Evolutionary conservation across 2,888 invertebrate genomes (phyloP).

Genomic region (Euclidia mi): DNA sequence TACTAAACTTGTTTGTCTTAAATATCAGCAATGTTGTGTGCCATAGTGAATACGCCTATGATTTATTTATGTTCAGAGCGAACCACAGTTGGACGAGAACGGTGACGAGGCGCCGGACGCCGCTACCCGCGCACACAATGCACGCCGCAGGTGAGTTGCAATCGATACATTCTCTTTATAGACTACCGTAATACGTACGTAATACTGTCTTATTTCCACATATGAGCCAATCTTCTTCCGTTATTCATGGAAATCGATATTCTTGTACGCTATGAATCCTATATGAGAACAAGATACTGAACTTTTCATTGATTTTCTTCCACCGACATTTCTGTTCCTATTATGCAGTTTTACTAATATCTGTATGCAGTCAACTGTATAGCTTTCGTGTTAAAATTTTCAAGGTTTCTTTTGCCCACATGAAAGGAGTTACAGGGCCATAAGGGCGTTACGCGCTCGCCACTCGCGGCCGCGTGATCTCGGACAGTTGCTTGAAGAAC

Average conservation of each 20-base stretch:
- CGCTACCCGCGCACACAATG: slow-evolving; percentile 43
- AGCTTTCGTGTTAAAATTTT: not conserved
- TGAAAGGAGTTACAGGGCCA: slow-evolving; percentile 56
- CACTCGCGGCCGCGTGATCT: slow-evolving; percentile 70
- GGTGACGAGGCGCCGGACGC: slow-evolving; percentile 51
- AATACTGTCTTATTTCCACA: too few species aligned
- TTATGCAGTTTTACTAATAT: too few species aligned
- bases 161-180: slow-evolving; percentile 6
- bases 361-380: too few species aligned
- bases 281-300: too few species aligned
- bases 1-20: too few species aligned
- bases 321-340: too few species aligned
- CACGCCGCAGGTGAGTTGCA: slow-evolving; percentile 59
- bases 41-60: not conserved
- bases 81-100: slow-evolving; percentile 57
- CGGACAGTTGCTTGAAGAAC: slow-evolving; percentile 67
- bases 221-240: too few species aligned
- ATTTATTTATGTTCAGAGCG: slow-evolving; percentile 42
- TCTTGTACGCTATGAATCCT: too few species aligned
- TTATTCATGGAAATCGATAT: too few species aligned
- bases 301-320: too few species aligned
- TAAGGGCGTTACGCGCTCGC: slow-evolving; percentile 59
- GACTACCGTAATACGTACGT: too few species aligned
- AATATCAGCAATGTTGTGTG: too few species aligned
- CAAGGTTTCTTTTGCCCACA: slow-evolving; percentile 7